Evolutionary conservation across 2,888 invertebrate species (phyloP), one percentile per base, ranked within the genome.

Genomic region (Drosophila niveifrons): DNA sequence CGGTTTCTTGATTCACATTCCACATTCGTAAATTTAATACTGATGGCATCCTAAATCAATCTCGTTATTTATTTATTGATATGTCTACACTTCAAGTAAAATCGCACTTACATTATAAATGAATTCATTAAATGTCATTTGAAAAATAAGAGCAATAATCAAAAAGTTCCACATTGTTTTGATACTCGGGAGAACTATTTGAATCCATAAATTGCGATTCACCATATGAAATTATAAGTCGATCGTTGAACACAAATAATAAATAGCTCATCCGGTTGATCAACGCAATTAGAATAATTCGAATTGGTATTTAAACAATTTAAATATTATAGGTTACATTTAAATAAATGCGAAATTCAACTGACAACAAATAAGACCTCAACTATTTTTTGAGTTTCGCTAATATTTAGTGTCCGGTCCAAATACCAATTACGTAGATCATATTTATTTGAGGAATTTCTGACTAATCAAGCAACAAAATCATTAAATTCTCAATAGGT

Each of bases 21-120:
- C 11, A 13, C 41, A 36, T 65, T 69, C n/a, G 64, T 69, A 9
- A 61, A 17, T 23, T 50, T 68, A n/a, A 48, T n/a, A 4, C 28
- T n/a, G 31, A 10, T 15, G 7, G 50, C 47, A n/a, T 43, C 9
- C 55, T 61, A 31, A 10, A 17, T 59, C 1, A 36, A 0, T 31
- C 1, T 6, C 4, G 13, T 13, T 15, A 28, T 47, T 36, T 2
- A 13, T n/a, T 36, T 41, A 2, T 41, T 41, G 8, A 6, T 23
- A 23, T 23, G 23, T 23, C 23, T 23, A 23, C 6, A 23, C 4
- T 23, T 23, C 23, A 1, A 23, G 1, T 4, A 23, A n/a, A 36
- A 31, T 31, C 8, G 9, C 2, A 57, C 39, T 57, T 15, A 36
- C 57, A 39, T 23, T 58, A 15, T 29, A 28, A 15, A 47, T 29